Evolutionary conservation across 2,888 invertebrate species (phyloP).

Genomic region (Monoplex corrugatus): DNA sequence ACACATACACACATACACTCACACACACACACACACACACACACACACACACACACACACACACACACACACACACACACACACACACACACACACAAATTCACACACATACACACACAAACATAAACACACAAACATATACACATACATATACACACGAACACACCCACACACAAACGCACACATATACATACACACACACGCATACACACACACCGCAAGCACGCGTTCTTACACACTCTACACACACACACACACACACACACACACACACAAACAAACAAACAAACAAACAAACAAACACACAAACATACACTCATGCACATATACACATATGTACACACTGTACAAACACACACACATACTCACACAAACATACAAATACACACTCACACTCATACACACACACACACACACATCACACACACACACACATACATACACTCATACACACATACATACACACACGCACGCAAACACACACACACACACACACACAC

Average conservation of each 20-base stretch:
- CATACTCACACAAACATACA: background rate
- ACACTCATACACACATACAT: constrained; percentile 5
- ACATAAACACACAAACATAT: background rate
- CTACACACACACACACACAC: background rate
- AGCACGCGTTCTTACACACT: background rate
- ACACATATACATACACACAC: background rate
- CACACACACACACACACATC: background rate
- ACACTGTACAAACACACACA: background rate
- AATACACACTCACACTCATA: background rate
- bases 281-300: background rate
- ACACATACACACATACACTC: constrained; percentile 17
- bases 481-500: background rate
- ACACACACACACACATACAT: constrained; percentile 16
- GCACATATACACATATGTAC: background rate
- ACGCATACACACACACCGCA: too few relatives aligned
- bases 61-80: constrained; percentile 20
- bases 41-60: background rate
- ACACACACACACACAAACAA: background rate
- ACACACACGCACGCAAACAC: constrained; percentile 14
- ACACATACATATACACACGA: too few relatives aligned
- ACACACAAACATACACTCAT: constrained; percentile 2
- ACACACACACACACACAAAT: constrained; percentile 9
- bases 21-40: constrained; percentile 9
- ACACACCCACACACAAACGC: background rate
- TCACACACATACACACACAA: constrained; percentile 16